Percentiles rank a stretch among this genome's conserved stretches.
These are phyloP conservation scores for Ailurus styani DNA, from an alignment of 2,113 vertebrate genomes.

Conservation along the genomic window DNA sequence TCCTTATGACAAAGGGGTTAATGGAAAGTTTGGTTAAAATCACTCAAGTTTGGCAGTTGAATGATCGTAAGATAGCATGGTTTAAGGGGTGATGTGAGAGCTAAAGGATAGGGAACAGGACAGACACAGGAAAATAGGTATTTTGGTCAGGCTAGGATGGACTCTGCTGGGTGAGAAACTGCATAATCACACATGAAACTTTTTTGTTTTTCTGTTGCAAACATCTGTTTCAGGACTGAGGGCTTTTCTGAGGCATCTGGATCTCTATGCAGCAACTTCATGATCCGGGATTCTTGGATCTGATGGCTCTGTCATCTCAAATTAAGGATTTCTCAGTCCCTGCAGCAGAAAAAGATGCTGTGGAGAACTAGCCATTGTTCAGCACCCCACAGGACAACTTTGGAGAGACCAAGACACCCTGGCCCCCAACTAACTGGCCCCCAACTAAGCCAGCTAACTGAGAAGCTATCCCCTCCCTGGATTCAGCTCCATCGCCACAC, in stretches of 20 bases:
- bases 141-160: background rate
- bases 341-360: background rate
- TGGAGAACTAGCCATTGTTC: background rate
- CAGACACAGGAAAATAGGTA: background rate
- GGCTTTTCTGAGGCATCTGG: background rate
- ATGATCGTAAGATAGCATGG: background rate
- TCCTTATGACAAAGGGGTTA: constrained; percentile 1
- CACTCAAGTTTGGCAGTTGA: background rate
- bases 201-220: background rate
- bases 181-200: background rate
- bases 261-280: background rate
- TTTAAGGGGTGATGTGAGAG: background rate
- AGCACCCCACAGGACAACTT: background rate
- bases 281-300: background rate
- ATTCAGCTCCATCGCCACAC: background rate
- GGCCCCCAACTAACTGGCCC: no score
- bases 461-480: background rate
- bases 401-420: background rate
- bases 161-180: background rate
- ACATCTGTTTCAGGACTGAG: background rate
- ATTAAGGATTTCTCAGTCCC: background rate
- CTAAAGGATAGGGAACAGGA: background rate
- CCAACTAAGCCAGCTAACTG: background rate
- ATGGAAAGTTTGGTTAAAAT: constrained; percentile 30
- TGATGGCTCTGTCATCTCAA: background rate